phyloP scores from a whole-genome alignment of 2,797 vertebrate genomes.

The Erpetoichthys calabaricus region DNA sequence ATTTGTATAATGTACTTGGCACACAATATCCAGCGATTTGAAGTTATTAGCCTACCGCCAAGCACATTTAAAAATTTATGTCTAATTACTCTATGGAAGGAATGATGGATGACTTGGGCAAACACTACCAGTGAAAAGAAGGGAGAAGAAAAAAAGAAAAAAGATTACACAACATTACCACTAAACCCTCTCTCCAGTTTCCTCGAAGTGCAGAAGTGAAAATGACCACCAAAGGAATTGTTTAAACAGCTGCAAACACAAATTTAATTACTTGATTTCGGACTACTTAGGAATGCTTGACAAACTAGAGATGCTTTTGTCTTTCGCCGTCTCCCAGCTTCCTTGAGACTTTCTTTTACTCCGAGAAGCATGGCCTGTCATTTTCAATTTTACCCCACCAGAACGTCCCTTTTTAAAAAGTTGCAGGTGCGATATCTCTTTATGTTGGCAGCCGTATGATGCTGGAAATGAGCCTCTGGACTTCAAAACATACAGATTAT shows the following conservation, averaged over 20 bases:
- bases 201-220: constrained; percentile 10
- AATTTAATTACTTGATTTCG: constrained; percentile 25
- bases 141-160: too few relatives aligned
- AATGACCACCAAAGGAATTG: constrained; percentile 21
- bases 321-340: neutral
- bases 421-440: neutral
- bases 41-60: constrained; percentile 17
- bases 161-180: neutral
- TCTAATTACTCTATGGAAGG: constrained; percentile 15
- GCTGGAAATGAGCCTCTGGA: too few relatives aligned
- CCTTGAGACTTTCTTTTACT: neutral
- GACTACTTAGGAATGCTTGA: constrained; percentile 3
- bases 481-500: too few relatives aligned
- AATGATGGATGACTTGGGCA: constrained; percentile 26
- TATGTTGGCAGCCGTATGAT: too few relatives aligned
- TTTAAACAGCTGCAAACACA: constrained; percentile 40
- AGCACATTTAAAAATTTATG: neutral
- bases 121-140: too few relatives aligned
- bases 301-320: neutral
- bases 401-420: too few relatives aligned
- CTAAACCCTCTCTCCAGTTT: neutral
- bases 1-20: constrained; percentile 19
- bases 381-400: neutral
- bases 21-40: constrained; percentile 18
- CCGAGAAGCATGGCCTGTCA: neutral